phyloP scores from a whole-genome alignment of 2,888 invertebrate genomes.

The Carabus problematicus region DNA sequence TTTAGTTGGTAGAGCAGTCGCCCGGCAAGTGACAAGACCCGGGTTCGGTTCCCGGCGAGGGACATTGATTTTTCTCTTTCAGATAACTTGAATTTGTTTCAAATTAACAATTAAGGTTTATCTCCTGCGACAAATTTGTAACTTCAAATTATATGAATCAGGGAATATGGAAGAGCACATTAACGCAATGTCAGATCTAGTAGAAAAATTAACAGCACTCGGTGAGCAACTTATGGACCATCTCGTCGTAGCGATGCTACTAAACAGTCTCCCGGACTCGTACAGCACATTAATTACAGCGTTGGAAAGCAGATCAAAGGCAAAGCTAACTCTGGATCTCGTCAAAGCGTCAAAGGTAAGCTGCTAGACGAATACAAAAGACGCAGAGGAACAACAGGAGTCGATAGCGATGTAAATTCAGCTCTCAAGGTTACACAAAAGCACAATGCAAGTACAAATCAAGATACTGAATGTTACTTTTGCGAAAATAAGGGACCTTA shows the following conservation, averaged over 20 bases:
- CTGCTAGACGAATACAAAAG: constrained; percentile 46
- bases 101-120: constrained; percentile 27
- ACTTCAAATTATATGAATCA: constrained; percentile 16
- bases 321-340: constrained; percentile 44
- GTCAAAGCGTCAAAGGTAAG: constrained; percentile 46
- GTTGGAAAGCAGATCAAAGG: constrained; percentile 45
- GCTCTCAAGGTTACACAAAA: constrained; percentile 12
- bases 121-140: constrained; percentile 18
- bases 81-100: no score
- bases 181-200: constrained; percentile 43
- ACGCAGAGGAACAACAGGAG: no score
- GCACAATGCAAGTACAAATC: constrained; percentile 2
- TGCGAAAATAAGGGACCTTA: constrained; percentile 10
- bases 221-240: constrained; percentile 44
- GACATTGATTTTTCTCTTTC: no score
- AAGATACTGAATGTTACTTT: constrained; percentile 15
- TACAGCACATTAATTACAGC: constrained; percentile 47
- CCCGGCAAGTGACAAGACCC: no score
- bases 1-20: no score
- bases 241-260: constrained; percentile 44
- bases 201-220: constrained; percentile 43
- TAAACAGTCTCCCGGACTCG: constrained; percentile 47
- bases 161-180: constrained; percentile 46
- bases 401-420: no score
- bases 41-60: no score